Evolutionary conservation across 2,888 invertebrate genomes (phyloP).

Genomic region (Lypha dubia): DNA sequence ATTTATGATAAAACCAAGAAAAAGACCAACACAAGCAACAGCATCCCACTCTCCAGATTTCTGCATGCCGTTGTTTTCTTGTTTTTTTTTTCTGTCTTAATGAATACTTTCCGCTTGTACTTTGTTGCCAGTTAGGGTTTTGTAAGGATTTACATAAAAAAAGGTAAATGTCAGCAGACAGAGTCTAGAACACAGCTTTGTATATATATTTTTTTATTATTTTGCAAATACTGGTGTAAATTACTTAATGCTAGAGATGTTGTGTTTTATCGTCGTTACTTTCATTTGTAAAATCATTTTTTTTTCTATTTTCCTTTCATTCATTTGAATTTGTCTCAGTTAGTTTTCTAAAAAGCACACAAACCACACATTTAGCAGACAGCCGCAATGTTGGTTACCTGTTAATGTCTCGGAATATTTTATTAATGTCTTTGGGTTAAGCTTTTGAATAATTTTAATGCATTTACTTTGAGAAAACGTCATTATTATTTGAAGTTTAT

Average conservation of each 20-base stretch:
- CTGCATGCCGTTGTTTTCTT: conserved; percentile 14
- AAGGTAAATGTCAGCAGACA: conserved; percentile 60
- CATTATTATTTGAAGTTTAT: not conserved
- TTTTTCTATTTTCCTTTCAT: conserved; percentile 9
- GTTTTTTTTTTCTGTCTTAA: not conserved
- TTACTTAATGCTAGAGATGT: conserved; percentile 35
- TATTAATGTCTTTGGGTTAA: conserved; percentile 45
- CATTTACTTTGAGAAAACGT: conserved; percentile 4
- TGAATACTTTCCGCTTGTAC: not conserved
- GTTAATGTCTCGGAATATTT: conserved; percentile 9
- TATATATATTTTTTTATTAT: conserved; percentile 28
- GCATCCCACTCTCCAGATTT: not conserved
- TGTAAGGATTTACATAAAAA: conserved; percentile 36
- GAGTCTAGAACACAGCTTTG: conserved; percentile 20
- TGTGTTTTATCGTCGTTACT: conserved; percentile 9
- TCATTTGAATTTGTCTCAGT: conserved; percentile 38
- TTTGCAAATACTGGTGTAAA: conserved; percentile 25
- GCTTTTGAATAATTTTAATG: conserved; percentile 8
- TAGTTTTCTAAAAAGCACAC: conserved; percentile 8
- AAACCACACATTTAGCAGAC: not conserved
- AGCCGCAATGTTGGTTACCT: not conserved
- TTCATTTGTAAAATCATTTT: conserved; percentile 19
- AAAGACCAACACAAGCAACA: not conserved
- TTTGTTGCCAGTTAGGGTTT: conserved; percentile 12
- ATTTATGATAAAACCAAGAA: conserved; percentile 37